Evolutionary conservation across 2,888 invertebrate genomes (phyloP).

Genomic region (Hemithea aestivaria): DNA sequence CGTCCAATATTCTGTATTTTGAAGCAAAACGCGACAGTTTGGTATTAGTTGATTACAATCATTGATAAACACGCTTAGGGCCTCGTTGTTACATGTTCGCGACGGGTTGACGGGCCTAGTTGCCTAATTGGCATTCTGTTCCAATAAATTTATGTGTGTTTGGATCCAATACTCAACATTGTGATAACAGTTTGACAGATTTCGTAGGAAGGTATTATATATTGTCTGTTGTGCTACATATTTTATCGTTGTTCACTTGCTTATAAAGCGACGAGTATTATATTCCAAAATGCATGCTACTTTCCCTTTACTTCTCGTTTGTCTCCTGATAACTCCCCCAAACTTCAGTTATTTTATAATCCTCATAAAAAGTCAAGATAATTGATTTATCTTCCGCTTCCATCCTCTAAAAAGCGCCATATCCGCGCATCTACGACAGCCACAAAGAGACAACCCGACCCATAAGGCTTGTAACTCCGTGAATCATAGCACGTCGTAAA

Average conservation of each 20-base stretch:
- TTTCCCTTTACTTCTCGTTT: conserved; percentile 4
- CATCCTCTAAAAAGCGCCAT: conserved; percentile 13
- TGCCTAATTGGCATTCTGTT: conserved; percentile 24
- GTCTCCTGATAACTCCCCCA: conserved; percentile 1
- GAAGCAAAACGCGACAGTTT: conserved; percentile 32
- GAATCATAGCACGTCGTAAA: conserved; percentile 33
- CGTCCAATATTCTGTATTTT: conserved; percentile 36
- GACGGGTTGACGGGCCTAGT: conserved; percentile 20
- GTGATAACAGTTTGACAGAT: conserved; percentile 6
- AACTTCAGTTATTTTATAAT: conserved; percentile 18
- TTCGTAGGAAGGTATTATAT: conserved; percentile 3
- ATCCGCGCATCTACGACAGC: conserved; percentile 15
- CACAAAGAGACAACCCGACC: conserved; percentile 27
- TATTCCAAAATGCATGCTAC: not conserved
- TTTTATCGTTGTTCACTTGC: too few species aligned
- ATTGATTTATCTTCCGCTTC: conserved; percentile 18
- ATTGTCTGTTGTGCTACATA: too few species aligned
- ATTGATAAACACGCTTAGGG: conserved; percentile 19
- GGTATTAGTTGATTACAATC: conserved; percentile 29
- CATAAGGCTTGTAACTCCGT: conserved; percentile 31
- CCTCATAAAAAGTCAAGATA: conserved; percentile 20
- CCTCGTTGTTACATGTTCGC: conserved; percentile 16
- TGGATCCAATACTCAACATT: conserved; percentile 5
- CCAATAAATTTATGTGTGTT: conserved; percentile 14
- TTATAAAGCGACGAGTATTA: too few species aligned